These are phyloP conservation scores for Montipora efflorescens DNA, from an alignment of 64 coral and sea anemone genomes.

Conservation along the genomic window DNA sequence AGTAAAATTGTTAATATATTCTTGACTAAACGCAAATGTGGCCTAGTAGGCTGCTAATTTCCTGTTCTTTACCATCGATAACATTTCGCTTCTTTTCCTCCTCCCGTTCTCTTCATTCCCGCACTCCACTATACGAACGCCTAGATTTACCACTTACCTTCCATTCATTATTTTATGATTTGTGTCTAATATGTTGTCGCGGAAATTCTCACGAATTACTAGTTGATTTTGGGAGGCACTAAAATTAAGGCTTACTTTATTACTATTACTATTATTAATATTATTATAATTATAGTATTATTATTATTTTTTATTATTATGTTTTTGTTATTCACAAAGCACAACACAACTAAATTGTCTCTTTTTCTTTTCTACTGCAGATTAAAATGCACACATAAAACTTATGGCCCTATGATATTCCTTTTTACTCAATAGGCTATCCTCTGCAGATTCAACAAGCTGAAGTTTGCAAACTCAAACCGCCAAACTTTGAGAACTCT, in stretches of 20 bases:
- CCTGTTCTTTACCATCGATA: neutral
- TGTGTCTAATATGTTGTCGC: slow-evolving; percentile 43
- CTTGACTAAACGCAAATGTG: neutral
- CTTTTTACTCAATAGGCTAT: slow-evolving; percentile 20
- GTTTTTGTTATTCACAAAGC: too few relatives aligned
- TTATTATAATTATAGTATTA: slow-evolving; percentile 6
- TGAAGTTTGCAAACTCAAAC: slow-evolving; percentile 50
- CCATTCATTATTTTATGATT: too few relatives aligned
- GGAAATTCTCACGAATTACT: slow-evolving; percentile 32
- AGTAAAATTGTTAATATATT: neutral
- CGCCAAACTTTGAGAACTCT: slow-evolving; percentile 8
- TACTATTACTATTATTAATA: neutral
- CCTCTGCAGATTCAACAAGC: slow-evolving; percentile 46
- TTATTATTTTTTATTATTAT: neutral
- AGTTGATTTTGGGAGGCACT: slow-evolving; percentile 20
- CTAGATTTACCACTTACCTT: too few relatives aligned
- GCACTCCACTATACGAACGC: too few relatives aligned
- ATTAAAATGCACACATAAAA: neutral
- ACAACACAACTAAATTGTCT: neutral
- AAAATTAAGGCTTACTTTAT: neutral
- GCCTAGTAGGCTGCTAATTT: neutral
- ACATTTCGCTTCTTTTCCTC: too few relatives aligned
- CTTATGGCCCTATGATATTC: neutral
- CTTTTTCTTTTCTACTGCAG: neutral
- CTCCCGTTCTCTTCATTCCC: too few relatives aligned